Evolutionary conservation across 2,797 vertebrate genomes (phyloP).

Genomic region (Coendou prehensilis): DNA sequence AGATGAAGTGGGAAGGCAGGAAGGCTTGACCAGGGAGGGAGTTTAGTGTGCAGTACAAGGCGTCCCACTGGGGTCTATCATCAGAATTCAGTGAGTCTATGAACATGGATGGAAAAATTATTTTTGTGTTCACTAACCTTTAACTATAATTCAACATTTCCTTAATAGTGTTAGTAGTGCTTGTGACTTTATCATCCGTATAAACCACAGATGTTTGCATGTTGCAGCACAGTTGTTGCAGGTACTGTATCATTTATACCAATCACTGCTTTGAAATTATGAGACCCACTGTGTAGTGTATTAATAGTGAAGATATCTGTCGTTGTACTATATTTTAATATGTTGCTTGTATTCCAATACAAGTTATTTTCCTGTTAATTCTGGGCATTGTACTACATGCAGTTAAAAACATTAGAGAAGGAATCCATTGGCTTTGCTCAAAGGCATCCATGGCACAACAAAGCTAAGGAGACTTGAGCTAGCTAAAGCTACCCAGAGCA

Average conservation of each 20-base stretch:
- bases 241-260: background rate
- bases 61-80: too few species aligned
- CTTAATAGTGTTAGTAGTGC: background rate
- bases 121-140: background rate
- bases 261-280: background rate
- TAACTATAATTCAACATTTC: background rate
- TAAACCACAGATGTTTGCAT: background rate
- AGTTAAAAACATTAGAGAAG: background rate
- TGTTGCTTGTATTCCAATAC: background rate
- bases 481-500: background rate
- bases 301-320: background rate
- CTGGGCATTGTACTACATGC: background rate
- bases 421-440: background rate
- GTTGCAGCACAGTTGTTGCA: background rate
- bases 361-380: background rate
- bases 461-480: background rate
- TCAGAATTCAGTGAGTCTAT: background rate
- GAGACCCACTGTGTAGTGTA: background rate
- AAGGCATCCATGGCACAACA: background rate
- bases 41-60: background rate
- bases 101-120: background rate
- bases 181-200: background rate
- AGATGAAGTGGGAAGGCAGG: background rate
- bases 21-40: background rate
- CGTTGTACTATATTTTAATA: background rate